These are phyloP conservation scores for Pecten maximus DNA, from an alignment of 2,888 invertebrate genomes.

Conservation along the genomic window DNA sequence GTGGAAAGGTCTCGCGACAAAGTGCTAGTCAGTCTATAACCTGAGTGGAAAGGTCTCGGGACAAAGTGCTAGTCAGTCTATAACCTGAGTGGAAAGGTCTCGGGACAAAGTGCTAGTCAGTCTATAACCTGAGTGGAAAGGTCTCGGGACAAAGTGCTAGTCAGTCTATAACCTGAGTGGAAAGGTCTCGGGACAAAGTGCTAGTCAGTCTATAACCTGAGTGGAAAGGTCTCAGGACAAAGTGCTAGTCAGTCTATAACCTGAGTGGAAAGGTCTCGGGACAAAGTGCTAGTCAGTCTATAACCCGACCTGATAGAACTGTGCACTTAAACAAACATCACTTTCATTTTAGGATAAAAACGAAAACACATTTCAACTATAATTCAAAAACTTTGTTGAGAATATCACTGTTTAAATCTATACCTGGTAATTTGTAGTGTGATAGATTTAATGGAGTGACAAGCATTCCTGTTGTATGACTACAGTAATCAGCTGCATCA, in stretches of 20 bases:
- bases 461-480: neutral
- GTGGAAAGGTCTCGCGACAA: no score
- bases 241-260: no score
- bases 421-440: neutral
- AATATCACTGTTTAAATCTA: conserved; percentile 7
- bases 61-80: neutral
- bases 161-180: neutral
- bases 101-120: no score
- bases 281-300: neutral
- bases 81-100: no score
- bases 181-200: neutral
- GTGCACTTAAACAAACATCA: neutral
- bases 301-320: neutral
- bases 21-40: no score
- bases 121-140: no score
- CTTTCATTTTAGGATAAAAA: neutral
- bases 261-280: no score
- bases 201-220: neutral
- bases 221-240: no score
- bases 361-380: neutral
- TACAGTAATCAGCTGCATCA: neutral
- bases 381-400: neutral
- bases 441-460: neutral
- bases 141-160: no score
- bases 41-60: neutral